A percentile compares a stretch with the other conserved stretches of the same genome.
Evolutionary conservation across 2,888 invertebrate genomes (phyloP).

Genomic region (Strigamia crassipes): DNA sequence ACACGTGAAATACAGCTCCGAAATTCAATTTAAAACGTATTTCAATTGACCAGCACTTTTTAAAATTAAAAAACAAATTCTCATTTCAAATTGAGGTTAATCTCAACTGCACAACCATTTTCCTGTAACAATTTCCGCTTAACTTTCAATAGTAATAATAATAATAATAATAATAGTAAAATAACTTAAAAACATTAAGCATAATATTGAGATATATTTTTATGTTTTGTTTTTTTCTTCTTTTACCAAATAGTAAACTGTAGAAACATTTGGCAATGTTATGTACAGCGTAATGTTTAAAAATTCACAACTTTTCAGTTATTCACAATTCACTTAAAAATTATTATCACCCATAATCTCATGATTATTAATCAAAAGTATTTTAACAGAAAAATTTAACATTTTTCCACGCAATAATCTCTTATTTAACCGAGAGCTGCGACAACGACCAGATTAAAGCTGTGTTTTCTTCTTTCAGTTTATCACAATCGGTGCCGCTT

Average conservation of each 20-base stretch:
- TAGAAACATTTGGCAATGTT: not conserved
- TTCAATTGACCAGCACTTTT: not conserved
- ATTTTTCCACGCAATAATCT: not conserved
- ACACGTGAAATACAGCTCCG: too few species aligned
- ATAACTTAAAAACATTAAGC: not conserved
- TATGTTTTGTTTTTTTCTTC: not conserved
- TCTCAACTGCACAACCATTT: not conserved
- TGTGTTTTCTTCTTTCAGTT: constrained; percentile 59
- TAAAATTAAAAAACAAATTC: not conserved
- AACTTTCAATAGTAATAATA: not conserved
- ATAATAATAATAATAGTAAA: not conserved
- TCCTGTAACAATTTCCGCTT: not conserved
- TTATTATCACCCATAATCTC: not conserved
- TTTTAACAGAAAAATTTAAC: not conserved
- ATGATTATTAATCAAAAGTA: not conserved
- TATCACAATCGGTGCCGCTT: constrained; percentile 55
- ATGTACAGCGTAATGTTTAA: not conserved
- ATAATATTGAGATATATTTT: not conserved
- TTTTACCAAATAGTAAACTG: not conserved
- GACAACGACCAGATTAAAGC: constrained; percentile 59
- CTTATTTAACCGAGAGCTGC: constrained; percentile 52
- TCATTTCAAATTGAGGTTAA: not conserved
- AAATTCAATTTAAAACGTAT: too few species aligned
- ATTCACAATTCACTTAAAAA: not conserved
- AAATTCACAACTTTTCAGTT: not conserved